A percentile compares a stretch with the other conserved stretches of the same genome.
Evolutionary conservation across 2,113 vertebrate genomes (phyloP).

Genomic region (Malurus melanocephalus): DNA sequence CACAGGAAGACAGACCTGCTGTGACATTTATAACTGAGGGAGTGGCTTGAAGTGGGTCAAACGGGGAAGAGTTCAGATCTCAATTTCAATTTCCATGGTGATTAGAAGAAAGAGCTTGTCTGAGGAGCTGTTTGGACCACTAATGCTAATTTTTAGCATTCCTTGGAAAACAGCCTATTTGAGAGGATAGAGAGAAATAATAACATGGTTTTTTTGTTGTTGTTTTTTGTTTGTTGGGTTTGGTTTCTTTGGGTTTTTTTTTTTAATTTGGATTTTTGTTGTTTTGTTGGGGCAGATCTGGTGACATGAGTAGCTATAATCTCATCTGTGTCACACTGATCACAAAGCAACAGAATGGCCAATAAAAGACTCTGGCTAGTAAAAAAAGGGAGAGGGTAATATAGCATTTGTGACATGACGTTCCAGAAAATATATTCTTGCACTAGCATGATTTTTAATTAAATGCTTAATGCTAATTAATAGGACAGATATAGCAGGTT

Average conservation of each 20-base stretch:
- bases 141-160: not conserved
- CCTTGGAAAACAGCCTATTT: not conserved
- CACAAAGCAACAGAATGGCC: not conserved
- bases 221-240: no score
- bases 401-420: not conserved
- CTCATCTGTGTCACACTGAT: not conserved
- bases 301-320: not conserved
- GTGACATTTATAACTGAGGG: not conserved
- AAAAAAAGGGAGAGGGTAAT: not conserved
- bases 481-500: not conserved
- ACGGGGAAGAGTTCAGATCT: not conserved
- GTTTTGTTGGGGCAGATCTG: not conserved
- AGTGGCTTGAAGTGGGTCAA: slow-evolving; percentile 1
- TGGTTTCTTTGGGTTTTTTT: not conserved
- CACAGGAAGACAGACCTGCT: not conserved
- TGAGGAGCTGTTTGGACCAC: not conserved
- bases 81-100: not conserved
- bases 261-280: not conserved
- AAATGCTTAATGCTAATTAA: slow-evolving; percentile 28
- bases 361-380: not conserved
- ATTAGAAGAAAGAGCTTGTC: not conserved
- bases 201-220: not conserved
- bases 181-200: not conserved
- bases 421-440: not conserved
- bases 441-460: not conserved